A percentile compares a stretch with the other conserved stretches of the same genome.
Evolutionary conservation across 2,797 vertebrate species (phyloP).

Genomic region (Tapera naevia): DNA sequence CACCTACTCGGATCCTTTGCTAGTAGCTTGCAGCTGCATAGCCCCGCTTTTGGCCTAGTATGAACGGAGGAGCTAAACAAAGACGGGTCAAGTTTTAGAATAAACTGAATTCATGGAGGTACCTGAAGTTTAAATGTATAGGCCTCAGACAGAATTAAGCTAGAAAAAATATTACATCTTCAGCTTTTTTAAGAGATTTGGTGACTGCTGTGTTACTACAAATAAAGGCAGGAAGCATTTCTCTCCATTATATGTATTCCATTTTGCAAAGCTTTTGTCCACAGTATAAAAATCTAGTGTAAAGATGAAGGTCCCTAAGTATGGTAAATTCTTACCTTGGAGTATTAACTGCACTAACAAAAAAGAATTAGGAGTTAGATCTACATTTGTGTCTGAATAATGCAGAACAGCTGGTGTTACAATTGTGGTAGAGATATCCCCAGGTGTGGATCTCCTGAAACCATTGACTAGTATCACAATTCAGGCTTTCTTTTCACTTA

Average conservation of each 20-base stretch:
- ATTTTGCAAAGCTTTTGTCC: not conserved
- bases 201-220: not conserved
- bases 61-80: not conserved
- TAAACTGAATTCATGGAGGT: not conserved
- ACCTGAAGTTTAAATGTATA: not conserved
- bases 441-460: not conserved
- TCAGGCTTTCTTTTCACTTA: not conserved
- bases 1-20: not conserved
- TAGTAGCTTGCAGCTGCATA: not conserved
- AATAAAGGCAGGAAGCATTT: not conserved
- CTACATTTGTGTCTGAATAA: not conserved
- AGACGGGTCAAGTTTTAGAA: not conserved
- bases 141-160: not conserved
- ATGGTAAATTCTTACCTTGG: not conserved
- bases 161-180: not conserved
- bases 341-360: not conserved
- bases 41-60: not conserved
- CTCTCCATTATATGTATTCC: not conserved
- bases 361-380: not conserved
- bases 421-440: accelerated
- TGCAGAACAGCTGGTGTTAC: not conserved
- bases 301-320: not conserved
- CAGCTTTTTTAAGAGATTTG: not conserved
- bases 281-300: not conserved
- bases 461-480: not conserved